Evolutionary conservation across 1,140 invertebrate species (phyloP).

Genomic region (Chelonus insularis): DNA sequence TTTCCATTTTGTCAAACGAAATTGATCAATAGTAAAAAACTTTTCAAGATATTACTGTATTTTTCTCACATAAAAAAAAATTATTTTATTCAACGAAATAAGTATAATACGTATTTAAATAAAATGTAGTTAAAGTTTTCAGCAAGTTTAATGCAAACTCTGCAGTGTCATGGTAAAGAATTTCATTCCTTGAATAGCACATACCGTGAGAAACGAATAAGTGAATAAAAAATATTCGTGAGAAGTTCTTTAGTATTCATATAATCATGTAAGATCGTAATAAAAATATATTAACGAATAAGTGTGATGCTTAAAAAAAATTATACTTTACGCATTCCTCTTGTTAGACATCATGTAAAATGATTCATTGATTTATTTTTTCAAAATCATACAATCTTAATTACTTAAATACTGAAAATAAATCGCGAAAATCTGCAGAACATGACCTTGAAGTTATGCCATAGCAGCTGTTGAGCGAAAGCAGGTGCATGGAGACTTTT

Average conservation of each 20-base stretch:
- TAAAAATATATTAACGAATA: neutral
- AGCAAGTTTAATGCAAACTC: neutral
- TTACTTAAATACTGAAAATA: no score
- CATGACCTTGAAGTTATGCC: constrained; percentile 21
- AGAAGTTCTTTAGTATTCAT: neutral
- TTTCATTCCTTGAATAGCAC: neutral
- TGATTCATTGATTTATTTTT: no score
- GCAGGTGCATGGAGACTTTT: constrained; percentile 26
- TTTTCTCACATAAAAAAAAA: neutral
- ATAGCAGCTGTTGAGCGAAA: constrained; percentile 25
- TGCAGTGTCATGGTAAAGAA: constrained; percentile 7
- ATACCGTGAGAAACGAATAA: constrained; percentile 6
- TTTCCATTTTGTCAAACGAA: neutral
- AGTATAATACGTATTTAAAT: neutral
- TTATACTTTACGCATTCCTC: no score
- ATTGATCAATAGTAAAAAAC: neutral
- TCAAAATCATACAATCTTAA: no score
- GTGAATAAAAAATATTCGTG: neutral
- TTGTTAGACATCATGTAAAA: no score
- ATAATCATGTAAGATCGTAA: neutral
- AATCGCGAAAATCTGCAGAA: neutral
- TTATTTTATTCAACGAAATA: neutral
- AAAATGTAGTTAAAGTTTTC: neutral
- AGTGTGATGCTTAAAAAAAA: neutral
- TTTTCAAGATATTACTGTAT: neutral